Base-by-base conservation (phyloP, 2,888 invertebrate species). In the Dynastes grantii region DNA sequence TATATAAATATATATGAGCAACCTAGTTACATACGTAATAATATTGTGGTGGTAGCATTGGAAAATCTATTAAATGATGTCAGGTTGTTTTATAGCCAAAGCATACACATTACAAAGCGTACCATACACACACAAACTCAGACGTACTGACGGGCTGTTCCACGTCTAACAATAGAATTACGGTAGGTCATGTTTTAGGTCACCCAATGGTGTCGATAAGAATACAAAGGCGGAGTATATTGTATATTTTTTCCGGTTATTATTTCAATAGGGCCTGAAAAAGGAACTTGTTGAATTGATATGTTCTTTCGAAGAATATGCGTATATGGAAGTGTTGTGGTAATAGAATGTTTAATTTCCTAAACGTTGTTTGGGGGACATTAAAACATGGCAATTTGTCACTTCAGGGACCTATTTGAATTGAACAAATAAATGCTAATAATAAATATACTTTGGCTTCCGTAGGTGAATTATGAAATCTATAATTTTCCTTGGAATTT, bases 101-200 rank as follows among this genome's bases (percentile, higher is more conserved):
- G 65, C 65, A 65, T 37, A 40, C 40, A 40, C 16, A 65, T 55
- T 55, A 55, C 13, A 55, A 13, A 16, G 22, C 61, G 11, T 49
- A 49, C 37, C 51, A 11, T 5, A 37, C 32, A 37, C 32, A 37
- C 0, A 37, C 32, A 5, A 37, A 37, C 32, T 37, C 32, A 37
- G 51, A 68, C 49, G 9, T 68, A 49, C 51, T 1, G 49, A 22
- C 22, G 11, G 11, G 0, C 22, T 58, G 16, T 45, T 32, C 6
- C 40, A 1, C 9, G 8, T 73, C 73, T 73, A 73, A 73, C 73
- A 73, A 73, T 73, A 73, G 73, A 61, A 22, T 73, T 73, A 61
- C 61, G 73, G 73, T 61, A 73, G 73, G 73, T 73, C 73, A 45
- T 73, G 73, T 73, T 73, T 61, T 61, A 61, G 73, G 73, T 73